Base-by-base conservation (phyloP, 2,888 invertebrate genomes). In the Pasiphila rectangulata region DNA sequence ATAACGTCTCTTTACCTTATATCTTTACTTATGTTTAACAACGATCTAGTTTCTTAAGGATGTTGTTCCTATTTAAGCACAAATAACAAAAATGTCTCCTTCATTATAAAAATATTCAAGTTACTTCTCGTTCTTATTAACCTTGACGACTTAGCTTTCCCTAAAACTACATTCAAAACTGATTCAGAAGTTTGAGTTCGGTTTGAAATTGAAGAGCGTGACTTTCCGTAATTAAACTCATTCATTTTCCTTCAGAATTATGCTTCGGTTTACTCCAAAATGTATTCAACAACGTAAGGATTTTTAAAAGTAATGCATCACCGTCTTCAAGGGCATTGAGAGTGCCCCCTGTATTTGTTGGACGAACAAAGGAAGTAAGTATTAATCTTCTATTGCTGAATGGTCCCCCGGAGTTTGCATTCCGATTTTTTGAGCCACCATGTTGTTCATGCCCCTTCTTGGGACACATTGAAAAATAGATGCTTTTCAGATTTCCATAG, bases 301-400 rank as follows among this genome's bases (percentile, higher is more conserved):
- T 38, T 50, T 49, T 50, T 34, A 53, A 61, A 72, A 75, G 75
- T 76, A 79, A 83, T 80, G 80, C 77, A 74, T 77, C 69, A 69
- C 67, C 67, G 67, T 69, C 70, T 62, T 57, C 56, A 59, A 67
- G 65, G 69, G 67, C 65, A 65, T 68, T 66, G 45, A 39, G 42
- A 32, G 35, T 29, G 37, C 74, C 70, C 67, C 61, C 65, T 44
- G 72, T 74, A 74, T 75, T 77, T 75, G 72, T 71, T 59, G 63
- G 64, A 63, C 34, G 69, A 56, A 72, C 79, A 83, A 83, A 76
- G 78, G 76, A 78, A 65, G 70, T 71, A 61, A 75, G 85, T 83
- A 86, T 86, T 86, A 85, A 86, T 86, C 86, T 86, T 86, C 75
- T 71, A 78, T 79, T 73, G 75, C 56, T 46, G 51, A 50, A 56